Evolutionary conservation across 2,888 invertebrate genomes (phyloP), one percentile per base, ranked within the genome.

Genomic region (Luperina nickerlii): DNA sequence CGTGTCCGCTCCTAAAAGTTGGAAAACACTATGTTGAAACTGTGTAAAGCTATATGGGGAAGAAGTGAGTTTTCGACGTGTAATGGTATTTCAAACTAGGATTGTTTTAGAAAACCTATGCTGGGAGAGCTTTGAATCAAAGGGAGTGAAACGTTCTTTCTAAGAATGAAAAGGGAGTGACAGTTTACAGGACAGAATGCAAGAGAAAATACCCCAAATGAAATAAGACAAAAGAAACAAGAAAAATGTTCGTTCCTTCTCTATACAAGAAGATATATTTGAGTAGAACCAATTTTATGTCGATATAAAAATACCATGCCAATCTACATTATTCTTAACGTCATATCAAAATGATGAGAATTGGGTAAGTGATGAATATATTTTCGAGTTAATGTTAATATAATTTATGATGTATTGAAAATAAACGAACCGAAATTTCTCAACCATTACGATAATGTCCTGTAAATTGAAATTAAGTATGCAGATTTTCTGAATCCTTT

Each of bases 401-500:
- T 18, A n/a, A n/a, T 71, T 45, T 9, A 76, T 67, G 18, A n/a
- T 45, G 18, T 45, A 38, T 57, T 57, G 70, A 48, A 54, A 70
- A 70, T 62, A 60, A 57, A 71, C 11, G 6, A 73, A 57, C 51
- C 18, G 32, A 54, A 54, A 45, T 63, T 63, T 66, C 62, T 71
- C 62, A 80, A 42, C 42, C 27, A 76, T 75, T 73, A 48, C 38
- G 42, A 65, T 18, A 67, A 74, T 68, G 24, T 38, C 24, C 27
- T 27, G 69, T 20, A 51, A 65, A 81, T 78, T 66, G 63, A 85
- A 78, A 85, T 81, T 70, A 85, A 69, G 13, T 81, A 76, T 85
- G 81, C 38, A 81, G 73, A 84, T 81, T 69, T 78, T 24, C 74
- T 32, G 63, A 76, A 71, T 67, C 38, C 51, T 78, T 81, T 76